Percentiles rank a stretch among this genome's conserved stretches.
These are phyloP conservation scores for Diuraphis noxia DNA, from an alignment of 1,140 invertebrate genomes.

Conservation along the genomic window DNA sequence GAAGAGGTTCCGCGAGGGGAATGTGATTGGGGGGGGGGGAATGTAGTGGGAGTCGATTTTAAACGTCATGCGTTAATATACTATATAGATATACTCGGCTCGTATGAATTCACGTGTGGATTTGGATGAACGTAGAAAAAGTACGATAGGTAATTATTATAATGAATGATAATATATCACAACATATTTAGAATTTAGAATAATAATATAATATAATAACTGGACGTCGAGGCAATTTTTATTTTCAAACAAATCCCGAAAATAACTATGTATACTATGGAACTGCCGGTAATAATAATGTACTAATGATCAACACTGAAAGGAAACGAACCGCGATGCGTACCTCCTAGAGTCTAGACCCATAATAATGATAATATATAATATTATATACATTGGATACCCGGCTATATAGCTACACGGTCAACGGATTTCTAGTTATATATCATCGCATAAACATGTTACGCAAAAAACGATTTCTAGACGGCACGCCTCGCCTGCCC, in stretches of 20 bases:
- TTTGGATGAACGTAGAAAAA: neutral
- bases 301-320: conserved; percentile 1
- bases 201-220: neutral
- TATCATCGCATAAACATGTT: neutral
- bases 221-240: neutral
- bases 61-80: neutral
- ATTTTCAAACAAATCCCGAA: neutral
- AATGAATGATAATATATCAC: neutral
- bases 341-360: neutral
- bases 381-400: neutral
- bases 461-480: neutral
- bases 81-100: neutral
- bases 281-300: neutral
- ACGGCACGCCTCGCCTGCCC: neutral
- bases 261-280: neutral
- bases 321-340: conserved; percentile 18
- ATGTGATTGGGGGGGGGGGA: neutral
- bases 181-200: neutral
- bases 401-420: neutral
- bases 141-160: neutral
- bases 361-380: neutral
- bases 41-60: neutral
- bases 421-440: neutral
- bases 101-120: neutral
- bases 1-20: neutral